These are phyloP conservation scores for Drosophila tanythrix DNA, from an alignment of 2,888 invertebrate species.

Conservation along the genomic window DNA sequence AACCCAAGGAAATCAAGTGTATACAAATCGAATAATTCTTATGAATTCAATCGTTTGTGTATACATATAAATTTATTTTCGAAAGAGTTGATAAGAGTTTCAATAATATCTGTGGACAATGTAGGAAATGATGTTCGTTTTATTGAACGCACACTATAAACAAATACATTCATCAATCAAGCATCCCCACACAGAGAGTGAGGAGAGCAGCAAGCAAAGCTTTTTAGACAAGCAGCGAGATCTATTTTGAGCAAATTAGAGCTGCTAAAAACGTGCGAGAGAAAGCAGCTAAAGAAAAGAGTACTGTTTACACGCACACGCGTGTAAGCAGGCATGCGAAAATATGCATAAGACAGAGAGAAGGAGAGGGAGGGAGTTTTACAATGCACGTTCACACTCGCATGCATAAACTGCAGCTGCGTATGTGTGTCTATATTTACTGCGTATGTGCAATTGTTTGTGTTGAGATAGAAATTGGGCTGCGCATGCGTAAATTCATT, in stretches of 20 bases:
- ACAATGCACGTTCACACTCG: slow-evolving; percentile 35
- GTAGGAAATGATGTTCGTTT: background rate
- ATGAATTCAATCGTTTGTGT: background rate
- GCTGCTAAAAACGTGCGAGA: slow-evolving; percentile 10
- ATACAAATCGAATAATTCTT: background rate
- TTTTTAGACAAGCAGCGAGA: slow-evolving; percentile 29
- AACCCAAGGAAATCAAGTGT: background rate
- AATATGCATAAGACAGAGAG: slow-evolving; percentile 53
- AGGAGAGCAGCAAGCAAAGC: slow-evolving; percentile 15
- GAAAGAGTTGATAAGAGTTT: background rate
- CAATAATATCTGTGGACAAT: background rate
- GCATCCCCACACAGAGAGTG: slow-evolving; percentile 7
- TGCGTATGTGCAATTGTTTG: background rate
- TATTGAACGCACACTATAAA: slow-evolving; percentile 18
- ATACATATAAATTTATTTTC: background rate
- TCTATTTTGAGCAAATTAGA: slow-evolving; percentile 61
- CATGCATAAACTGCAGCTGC: background rate
- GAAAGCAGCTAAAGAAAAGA: slow-evolving; percentile 16
- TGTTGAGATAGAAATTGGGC: slow-evolving; percentile 34
- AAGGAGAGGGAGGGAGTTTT: slow-evolving; percentile 26
- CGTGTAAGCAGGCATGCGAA: slow-evolving; percentile 30
- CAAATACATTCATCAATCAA: slow-evolving; percentile 13
- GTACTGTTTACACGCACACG: slow-evolving; percentile 31
- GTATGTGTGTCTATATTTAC: background rate
- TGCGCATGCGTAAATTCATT: slow-evolving; percentile 58